phyloP scores from a whole-genome alignment of 2,113 vertebrate species.

The Alces alces region DNA sequence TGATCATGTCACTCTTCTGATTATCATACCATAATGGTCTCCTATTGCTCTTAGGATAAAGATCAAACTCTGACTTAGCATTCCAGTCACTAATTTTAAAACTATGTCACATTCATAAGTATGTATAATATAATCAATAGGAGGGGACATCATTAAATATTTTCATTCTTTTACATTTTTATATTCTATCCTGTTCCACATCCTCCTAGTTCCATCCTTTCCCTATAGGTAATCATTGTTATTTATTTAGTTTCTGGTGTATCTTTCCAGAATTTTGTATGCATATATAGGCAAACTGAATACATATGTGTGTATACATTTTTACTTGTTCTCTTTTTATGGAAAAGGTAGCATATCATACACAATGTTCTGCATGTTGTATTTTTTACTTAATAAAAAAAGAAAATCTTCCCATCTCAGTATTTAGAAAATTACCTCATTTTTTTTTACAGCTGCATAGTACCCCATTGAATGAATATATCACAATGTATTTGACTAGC shows the following conservation, averaged over 20 bases:
- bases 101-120: background rate
- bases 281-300: background rate
- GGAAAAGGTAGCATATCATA: background rate
- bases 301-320: background rate
- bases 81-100: background rate
- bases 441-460: background rate
- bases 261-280: background rate
- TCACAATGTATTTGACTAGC: background rate
- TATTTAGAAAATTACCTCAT: background rate
- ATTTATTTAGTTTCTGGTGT: background rate
- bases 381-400: background rate
- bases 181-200: background rate
- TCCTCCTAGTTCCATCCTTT: background rate
- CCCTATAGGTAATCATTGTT: background rate
- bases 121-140: background rate
- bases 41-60: background rate
- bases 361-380: background rate
- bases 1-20: background rate
- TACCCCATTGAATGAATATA: background rate
- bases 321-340: background rate
- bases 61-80: background rate
- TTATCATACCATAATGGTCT: background rate
- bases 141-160: background rate
- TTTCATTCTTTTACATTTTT: background rate
- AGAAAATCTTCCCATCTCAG: background rate